Percentiles rank a stretch among this genome's conserved stretches.
phyloP scores from a whole-genome alignment of 2,888 invertebrate species.

The Atethmia centrago region DNA sequence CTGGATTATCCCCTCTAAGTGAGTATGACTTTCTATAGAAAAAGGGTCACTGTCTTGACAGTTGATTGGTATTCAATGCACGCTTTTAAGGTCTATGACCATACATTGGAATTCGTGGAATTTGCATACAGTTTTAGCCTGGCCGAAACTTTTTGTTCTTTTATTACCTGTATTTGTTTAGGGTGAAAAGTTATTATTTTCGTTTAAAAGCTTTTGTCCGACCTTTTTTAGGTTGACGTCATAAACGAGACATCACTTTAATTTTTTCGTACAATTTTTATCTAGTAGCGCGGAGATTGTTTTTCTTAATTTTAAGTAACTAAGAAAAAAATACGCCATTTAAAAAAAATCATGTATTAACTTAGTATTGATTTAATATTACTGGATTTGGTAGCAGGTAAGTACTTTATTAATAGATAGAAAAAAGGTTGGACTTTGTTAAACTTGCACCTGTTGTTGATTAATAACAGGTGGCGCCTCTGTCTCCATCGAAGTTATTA shows the following conservation, averaged over 20 bases:
- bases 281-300: background rate
- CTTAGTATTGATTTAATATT: too few relatives aligned
- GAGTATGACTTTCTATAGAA: conserved; percentile 74
- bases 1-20: conserved; percentile 85
- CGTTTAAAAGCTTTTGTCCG: background rate
- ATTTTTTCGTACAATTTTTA: conserved; percentile 7
- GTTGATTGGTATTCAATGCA: conserved; percentile 57
- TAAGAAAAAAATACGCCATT: background rate
- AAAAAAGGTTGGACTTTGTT: background rate
- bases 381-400: too few relatives aligned
- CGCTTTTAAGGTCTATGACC: conserved; percentile 55
- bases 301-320: background rate
- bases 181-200: background rate
- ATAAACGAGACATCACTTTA: background rate
- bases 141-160: conserved; percentile 17
- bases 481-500: conserved; percentile 4
- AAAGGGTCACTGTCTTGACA: conserved; percentile 61
- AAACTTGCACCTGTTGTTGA: conserved; percentile 7
- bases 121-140: conserved; percentile 40
- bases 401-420: background rate
- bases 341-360: too few relatives aligned
- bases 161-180: too few relatives aligned
- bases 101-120: conserved; percentile 56
- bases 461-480: conserved; percentile 44
- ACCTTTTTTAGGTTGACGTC: background rate